Evolutionary conservation across 2,113 vertebrate species (phyloP).

Genomic region (Chionomys nivalis): DNA sequence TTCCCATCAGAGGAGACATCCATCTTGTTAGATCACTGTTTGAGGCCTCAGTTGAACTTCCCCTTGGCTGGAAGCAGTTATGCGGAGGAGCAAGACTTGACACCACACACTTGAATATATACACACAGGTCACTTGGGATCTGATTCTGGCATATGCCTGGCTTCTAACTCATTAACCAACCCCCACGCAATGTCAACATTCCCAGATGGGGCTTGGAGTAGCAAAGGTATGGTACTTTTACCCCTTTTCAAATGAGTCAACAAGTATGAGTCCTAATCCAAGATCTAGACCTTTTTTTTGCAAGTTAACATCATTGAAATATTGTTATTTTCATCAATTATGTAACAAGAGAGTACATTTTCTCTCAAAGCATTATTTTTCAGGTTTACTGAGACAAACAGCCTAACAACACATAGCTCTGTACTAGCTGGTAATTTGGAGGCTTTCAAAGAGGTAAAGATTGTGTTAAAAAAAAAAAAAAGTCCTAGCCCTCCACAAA

Average conservation of each 20-base stretch:
- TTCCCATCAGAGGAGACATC: neutral
- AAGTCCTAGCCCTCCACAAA: neutral
- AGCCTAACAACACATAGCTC: neutral
- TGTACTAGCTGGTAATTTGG: neutral
- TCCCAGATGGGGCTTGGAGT: neutral
- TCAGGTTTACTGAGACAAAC: neutral
- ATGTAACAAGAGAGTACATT: neutral
- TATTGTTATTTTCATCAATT: conserved; percentile 7
- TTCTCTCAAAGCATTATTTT: neutral
- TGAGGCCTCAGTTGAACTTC: neutral
- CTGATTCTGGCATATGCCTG: neutral
- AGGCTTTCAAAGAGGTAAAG: neutral
- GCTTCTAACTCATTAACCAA: conserved; percentile 10
- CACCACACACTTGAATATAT: neutral
- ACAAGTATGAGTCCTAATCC: neutral
- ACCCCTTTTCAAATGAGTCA: neutral
- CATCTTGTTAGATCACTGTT: neutral
- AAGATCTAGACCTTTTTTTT: neutral
- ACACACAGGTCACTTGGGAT: neutral
- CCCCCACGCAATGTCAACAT: neutral
- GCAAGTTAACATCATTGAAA: conserved; percentile 10
- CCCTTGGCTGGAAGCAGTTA: neutral
- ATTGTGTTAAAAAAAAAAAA: no score
- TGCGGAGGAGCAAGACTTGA: neutral
- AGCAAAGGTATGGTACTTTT: neutral